Percentiles rank a stretch among this genome's conserved stretches.
Conservation (phyloP, 2,797 vertebrate species). For the Dendrocincla tyrannina region DNA sequence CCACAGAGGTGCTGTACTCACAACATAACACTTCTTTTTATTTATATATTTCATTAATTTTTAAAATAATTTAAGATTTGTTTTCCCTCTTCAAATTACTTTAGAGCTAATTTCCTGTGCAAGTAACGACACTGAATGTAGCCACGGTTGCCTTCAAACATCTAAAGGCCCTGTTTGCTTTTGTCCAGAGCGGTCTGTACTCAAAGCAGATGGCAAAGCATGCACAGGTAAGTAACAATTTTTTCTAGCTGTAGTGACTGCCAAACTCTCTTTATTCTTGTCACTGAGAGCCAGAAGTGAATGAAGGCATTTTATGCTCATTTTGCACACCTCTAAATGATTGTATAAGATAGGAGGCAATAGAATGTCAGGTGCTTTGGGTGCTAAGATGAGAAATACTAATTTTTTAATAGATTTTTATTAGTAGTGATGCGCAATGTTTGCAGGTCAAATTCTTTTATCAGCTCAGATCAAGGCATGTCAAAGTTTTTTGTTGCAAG, state of each 20-base stretch:
- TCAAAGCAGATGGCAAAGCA: slow-evolving; percentile 81
- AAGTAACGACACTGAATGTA: slow-evolving; percentile 77
- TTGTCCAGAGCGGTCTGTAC: slow-evolving; percentile 87
- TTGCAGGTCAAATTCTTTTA: background rate
- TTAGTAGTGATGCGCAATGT: background rate
- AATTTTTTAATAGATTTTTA: background rate
- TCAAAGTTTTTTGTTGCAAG: background rate
- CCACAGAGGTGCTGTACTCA: background rate
- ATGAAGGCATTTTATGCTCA: background rate
- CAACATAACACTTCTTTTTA: background rate
- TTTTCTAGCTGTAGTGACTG: background rate
- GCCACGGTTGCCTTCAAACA: slow-evolving; percentile 83
- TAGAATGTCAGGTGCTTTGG: background rate
- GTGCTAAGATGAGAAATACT: background rate
- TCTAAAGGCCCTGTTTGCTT: slow-evolving; percentile 81
- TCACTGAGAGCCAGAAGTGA: background rate
- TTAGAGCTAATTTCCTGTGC: slow-evolving; percentile 84
- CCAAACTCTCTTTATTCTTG: background rate
- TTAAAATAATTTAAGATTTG: background rate
- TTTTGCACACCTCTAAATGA: background rate
- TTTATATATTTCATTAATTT: background rate
- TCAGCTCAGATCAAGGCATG: background rate
- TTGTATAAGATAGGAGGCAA: background rate
- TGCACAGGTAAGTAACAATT: slow-evolving; percentile 82
- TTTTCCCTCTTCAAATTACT: background rate